Percentiles rank a stretch among this genome's conserved stretches.
Conservation (phyloP, 2,113 vertebrate genomes). For the Grallaria varia region DNA sequence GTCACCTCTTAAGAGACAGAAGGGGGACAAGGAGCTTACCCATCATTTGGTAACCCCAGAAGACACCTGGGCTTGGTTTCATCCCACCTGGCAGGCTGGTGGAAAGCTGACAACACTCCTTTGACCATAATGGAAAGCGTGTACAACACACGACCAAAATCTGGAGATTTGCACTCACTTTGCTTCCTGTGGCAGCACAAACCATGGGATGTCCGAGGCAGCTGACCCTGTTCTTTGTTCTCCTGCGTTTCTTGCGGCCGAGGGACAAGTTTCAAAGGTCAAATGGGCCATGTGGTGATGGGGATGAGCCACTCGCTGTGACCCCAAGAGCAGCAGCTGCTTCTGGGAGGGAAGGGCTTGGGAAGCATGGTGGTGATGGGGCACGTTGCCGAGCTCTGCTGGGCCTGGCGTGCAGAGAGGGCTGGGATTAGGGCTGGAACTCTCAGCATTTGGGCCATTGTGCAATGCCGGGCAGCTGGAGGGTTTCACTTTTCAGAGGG, state of each 20-base stretch:
- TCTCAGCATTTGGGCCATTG: conserved; percentile 57
- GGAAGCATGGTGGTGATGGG: background rate
- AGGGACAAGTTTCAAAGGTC: background rate
- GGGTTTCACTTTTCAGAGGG: conserved; percentile 76
- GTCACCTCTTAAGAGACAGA: background rate
- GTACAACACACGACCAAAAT: background rate
- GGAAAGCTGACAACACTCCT: background rate
- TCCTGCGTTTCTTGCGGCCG: background rate
- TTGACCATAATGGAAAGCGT: background rate
- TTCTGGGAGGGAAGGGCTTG: background rate
- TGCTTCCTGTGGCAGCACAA: background rate
- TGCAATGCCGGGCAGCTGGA: conserved; percentile 76
- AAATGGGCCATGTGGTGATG: background rate
- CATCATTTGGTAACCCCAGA: background rate
- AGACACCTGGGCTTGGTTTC: background rate
- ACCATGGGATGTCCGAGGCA: background rate
- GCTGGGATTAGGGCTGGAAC: conserved; percentile 68
- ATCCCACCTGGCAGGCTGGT: background rate
- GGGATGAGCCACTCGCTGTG: background rate
- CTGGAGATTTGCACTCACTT: background rate
- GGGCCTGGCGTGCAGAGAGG: conserved; percentile 60
- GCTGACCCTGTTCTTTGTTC: background rate
- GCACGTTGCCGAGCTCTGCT: conserved; percentile 52
- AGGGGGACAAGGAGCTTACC: background rate
- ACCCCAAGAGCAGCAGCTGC: background rate